A percentile compares a stretch with the other conserved stretches of the same genome.
Conservation (phyloP, 2,888 invertebrate genomes). For the Suillia variegata region DNA sequence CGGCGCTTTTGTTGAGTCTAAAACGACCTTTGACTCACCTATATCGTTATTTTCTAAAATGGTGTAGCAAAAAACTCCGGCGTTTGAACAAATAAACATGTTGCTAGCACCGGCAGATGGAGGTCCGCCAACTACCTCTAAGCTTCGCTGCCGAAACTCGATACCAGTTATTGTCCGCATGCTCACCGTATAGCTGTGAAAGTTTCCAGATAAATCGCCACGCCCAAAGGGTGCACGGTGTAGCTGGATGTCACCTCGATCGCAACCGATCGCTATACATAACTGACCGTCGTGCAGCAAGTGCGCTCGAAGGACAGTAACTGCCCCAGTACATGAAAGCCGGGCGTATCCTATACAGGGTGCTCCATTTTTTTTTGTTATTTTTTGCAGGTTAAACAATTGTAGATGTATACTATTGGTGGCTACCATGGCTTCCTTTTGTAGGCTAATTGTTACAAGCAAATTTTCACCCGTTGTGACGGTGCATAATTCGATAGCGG, state of each 20-base stretch:
- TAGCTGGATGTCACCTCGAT: conserved; percentile 85
- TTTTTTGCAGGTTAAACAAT: conserved; percentile 76
- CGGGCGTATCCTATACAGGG: conserved; percentile 39
- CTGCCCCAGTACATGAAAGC: conserved; percentile 35
- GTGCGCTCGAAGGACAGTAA: conserved; percentile 34
- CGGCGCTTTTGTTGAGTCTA: conserved; percentile 55
- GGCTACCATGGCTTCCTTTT: too few relatives aligned
- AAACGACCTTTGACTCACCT: conserved; percentile 69
- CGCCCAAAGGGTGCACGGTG: conserved; percentile 85
- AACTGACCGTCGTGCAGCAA: conserved; percentile 33
- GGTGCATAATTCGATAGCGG: conserved; percentile 74
- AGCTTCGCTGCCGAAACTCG: conserved; percentile 64
- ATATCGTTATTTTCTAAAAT: conserved; percentile 73
- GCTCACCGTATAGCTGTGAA: conserved; percentile 72
- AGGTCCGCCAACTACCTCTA: too few relatives aligned
- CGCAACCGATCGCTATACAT: conserved; percentile 88
- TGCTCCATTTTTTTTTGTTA: conserved; percentile 40
- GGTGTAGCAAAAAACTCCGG: conserved; percentile 72
- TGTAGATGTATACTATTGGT: conserved; percentile 85
- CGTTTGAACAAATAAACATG: conserved; percentile 82
- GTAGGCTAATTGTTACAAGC: conserved; percentile 87
- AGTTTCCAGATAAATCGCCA: conserved; percentile 75
- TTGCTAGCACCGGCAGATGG: too few relatives aligned
- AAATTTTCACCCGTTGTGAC: conserved; percentile 81
- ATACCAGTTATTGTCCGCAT: conserved; percentile 79